phyloP scores from a whole-genome alignment of 2,888 invertebrate species.

The Hypomecis atomaria region DNA sequence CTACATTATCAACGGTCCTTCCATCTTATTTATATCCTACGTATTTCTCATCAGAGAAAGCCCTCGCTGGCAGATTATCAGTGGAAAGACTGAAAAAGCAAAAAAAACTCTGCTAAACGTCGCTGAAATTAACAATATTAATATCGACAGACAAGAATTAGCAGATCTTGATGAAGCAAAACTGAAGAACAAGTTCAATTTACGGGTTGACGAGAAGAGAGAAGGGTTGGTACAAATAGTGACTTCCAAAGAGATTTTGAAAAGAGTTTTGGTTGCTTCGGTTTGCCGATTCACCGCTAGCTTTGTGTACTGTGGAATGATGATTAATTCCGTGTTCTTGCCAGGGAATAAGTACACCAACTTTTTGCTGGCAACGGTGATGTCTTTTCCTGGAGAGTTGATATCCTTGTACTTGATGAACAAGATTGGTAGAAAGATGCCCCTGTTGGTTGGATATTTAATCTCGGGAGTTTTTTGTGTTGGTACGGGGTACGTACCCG shows the following conservation, averaged over 20 bases:
- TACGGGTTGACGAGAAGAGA: conserved; percentile 55
- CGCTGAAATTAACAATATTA: conserved; percentile 62
- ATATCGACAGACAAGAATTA: conserved; percentile 58
- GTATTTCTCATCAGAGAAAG: conserved; percentile 65
- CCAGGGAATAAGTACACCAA: conserved; percentile 73
- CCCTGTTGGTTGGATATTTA: conserved; percentile 62
- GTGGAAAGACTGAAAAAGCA: conserved; percentile 62
- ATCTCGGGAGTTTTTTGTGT: conserved; percentile 61
- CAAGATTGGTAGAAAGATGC: conserved; percentile 65
- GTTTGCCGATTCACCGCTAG: conserved; percentile 63
- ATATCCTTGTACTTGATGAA: conserved; percentile 68
- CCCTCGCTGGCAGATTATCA: conserved; percentile 71
- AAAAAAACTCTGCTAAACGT: conserved; percentile 58
- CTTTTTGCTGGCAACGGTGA: conserved; percentile 66
- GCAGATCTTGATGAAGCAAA: conserved; percentile 53
- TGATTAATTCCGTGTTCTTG: conserved; percentile 70
- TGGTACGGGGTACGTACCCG: conserved; percentile 59
- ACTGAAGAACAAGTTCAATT: conserved; percentile 62
- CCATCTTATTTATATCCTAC: conserved; percentile 59
- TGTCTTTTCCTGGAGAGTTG: conserved; percentile 75
- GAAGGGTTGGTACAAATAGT: conserved; percentile 61
- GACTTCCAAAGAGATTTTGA: conserved; percentile 61
- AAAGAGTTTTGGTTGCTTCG: conserved; percentile 56
- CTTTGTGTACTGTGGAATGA: conserved; percentile 72
- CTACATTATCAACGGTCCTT: conserved; percentile 65